phyloP scores from a whole-genome alignment of 1,140 invertebrate species.

The Brevipalpus yothersi region DNA sequence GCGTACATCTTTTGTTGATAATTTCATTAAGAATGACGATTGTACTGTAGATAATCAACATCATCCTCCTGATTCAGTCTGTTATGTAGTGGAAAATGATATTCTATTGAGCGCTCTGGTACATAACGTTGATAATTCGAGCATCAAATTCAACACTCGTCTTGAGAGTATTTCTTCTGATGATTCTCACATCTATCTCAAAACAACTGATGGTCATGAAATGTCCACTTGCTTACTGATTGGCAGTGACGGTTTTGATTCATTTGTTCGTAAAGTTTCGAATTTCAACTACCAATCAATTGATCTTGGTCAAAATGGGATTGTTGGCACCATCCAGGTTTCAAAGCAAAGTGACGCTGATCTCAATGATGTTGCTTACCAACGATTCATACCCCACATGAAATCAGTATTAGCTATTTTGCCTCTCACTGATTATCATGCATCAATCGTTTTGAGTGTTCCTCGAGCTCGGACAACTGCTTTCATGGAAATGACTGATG shows the following conservation, averaged over 20 bases:
- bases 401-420: slow-evolving; percentile 7
- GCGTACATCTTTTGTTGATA: neutral
- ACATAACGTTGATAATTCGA: neutral
- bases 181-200: neutral
- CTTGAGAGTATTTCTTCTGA: neutral
- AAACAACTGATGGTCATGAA: neutral
- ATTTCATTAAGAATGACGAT: neutral
- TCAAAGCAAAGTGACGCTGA: neutral
- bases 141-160: slow-evolving; percentile 1
- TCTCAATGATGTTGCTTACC: slow-evolving; percentile 7
- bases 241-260: slow-evolving; percentile 11
- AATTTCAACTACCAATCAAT: slow-evolving; percentile 4
- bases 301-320: slow-evolving; percentile 4
- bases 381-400: slow-evolving; percentile 5
- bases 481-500: slow-evolving; percentile 5
- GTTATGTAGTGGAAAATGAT: slow-evolving; percentile 9
- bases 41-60: neutral
- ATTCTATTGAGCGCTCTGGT: slow-evolving; percentile 1
- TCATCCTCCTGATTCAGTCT: neutral
- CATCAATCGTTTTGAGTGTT: slow-evolving; percentile 5
- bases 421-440: slow-evolving; percentile 4
- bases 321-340: slow-evolving; percentile 9
- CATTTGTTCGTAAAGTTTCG: slow-evolving; percentile 3
- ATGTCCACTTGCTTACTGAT: slow-evolving; percentile 3
- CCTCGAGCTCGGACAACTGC: neutral